Evolutionary conservation across 2,797 vertebrate species (phyloP).

Genomic region (Prionace glauca): DNA sequence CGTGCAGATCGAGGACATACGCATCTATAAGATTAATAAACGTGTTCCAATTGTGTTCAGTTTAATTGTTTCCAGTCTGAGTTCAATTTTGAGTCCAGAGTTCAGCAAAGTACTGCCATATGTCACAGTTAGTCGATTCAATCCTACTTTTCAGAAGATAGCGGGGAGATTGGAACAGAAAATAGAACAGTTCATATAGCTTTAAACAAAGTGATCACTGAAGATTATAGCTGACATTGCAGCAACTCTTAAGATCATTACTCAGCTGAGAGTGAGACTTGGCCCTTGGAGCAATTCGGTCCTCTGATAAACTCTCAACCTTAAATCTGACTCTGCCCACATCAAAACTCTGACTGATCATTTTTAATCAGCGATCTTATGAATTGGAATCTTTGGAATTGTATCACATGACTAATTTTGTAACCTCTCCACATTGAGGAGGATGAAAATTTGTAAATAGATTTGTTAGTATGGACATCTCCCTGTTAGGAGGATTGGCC

Average conservation of each 20-base stretch:
- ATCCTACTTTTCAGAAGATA: neutral
- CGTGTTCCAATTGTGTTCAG: neutral
- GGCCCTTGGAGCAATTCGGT: neutral
- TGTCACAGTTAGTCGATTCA: neutral
- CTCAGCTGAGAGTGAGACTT: neutral
- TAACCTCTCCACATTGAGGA: neutral
- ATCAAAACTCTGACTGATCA: neutral
- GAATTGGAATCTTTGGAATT: neutral
- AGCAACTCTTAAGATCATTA: neutral
- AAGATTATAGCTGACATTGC: neutral
- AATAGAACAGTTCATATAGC: neutral
- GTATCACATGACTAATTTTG: neutral
- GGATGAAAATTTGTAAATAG: neutral
- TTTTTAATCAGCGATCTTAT: neutral
- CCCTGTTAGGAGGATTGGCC: no score
- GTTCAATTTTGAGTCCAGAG: neutral
- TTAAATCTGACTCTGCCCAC: neutral
- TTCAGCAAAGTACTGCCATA: conserved; percentile 32
- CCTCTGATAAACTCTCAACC: neutral
- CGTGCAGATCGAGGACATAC: neutral
- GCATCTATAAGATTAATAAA: neutral
- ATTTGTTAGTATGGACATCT: neutral
- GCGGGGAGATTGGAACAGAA: neutral
- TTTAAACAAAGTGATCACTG: neutral
- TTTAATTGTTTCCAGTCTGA: conserved; percentile 28